These are phyloP conservation scores for Kryptolebias marmoratus DNA, from an alignment of 2,113 vertebrate genomes.

Conservation along the genomic window DNA sequence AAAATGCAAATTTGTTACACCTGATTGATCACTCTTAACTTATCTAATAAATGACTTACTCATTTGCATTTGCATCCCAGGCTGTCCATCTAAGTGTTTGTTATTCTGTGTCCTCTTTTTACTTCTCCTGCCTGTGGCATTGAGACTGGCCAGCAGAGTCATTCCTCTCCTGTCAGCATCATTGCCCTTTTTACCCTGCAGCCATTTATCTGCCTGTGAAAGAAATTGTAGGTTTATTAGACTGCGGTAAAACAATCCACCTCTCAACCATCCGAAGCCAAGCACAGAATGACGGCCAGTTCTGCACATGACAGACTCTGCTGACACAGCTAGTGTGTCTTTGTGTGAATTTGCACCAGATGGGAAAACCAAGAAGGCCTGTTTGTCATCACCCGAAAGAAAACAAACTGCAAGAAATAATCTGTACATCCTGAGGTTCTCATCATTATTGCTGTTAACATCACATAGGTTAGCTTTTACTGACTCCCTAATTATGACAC, in stretches of 20 bases:
- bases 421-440: neutral
- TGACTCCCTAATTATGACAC: too few species aligned
- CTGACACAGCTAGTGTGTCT: conserved; percentile 51
- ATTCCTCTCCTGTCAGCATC: conserved; percentile 64
- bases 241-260: conserved; percentile 66
- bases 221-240: conserved; percentile 74
- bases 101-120: conserved; percentile 33
- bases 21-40: neutral
- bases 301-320: conserved; percentile 39
- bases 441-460: neutral
- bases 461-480: too few species aligned
- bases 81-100: conserved; percentile 13
- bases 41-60: neutral
- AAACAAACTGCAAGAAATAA: conserved; percentile 11
- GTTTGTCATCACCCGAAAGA: conserved; percentile 16
- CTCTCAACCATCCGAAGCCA: conserved; percentile 27
- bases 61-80: neutral
- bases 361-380: conserved; percentile 26
- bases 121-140: conserved; percentile 24
- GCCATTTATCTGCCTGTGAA: conserved; percentile 72
- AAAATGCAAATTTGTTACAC: neutral
- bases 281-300: conserved; percentile 40
- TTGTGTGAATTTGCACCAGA: conserved; percentile 32
- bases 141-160: conserved; percentile 49
- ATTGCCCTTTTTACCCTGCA: conserved; percentile 51